Percentiles rank a stretch among this genome's conserved stretches.
Conservation (phyloP, 2,888 invertebrate genomes). For the Caradrina clavipalpis region DNA sequence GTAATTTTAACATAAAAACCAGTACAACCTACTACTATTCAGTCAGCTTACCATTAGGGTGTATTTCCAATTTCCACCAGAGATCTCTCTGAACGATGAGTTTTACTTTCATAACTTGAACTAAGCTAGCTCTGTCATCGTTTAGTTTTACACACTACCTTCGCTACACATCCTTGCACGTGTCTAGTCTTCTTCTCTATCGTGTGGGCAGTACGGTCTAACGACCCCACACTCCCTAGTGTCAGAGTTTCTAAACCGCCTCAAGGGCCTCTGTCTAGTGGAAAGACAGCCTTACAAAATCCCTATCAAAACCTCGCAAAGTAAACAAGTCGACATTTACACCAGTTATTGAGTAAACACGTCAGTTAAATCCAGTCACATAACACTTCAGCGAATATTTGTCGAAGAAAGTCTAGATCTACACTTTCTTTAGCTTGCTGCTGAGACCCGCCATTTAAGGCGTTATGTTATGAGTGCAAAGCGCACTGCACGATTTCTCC, state of each 20-base stretch:
- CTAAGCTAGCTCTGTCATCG: not conserved
- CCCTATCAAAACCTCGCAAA: not conserved
- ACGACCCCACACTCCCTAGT: too few species aligned
- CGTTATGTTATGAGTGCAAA: constrained; percentile 61
- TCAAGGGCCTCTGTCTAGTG: too few species aligned
- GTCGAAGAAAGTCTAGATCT: constrained; percentile 54
- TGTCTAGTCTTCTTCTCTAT: too few species aligned
- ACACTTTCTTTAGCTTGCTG: constrained; percentile 41
- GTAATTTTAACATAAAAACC: not conserved
- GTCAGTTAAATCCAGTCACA: constrained; percentile 19
- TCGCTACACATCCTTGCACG: not conserved
- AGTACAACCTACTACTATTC: too few species aligned
- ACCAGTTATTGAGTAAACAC: not conserved
- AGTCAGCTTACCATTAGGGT: too few species aligned
- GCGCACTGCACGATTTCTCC: constrained; percentile 65
- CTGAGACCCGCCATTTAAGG: constrained; percentile 55
- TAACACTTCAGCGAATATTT: constrained; percentile 48
- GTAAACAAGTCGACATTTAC: constrained; percentile 4
- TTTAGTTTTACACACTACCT: not conserved
- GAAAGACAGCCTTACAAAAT: not conserved
- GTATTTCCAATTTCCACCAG: too few species aligned
- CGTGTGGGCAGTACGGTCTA: too few species aligned
- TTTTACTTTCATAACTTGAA: not conserved
- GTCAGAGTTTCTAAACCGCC: too few species aligned
- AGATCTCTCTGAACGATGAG: not conserved